Evolutionary conservation across 2,113 vertebrate genomes (phyloP).

Genomic region (Microtus pennsylvanicus): DNA sequence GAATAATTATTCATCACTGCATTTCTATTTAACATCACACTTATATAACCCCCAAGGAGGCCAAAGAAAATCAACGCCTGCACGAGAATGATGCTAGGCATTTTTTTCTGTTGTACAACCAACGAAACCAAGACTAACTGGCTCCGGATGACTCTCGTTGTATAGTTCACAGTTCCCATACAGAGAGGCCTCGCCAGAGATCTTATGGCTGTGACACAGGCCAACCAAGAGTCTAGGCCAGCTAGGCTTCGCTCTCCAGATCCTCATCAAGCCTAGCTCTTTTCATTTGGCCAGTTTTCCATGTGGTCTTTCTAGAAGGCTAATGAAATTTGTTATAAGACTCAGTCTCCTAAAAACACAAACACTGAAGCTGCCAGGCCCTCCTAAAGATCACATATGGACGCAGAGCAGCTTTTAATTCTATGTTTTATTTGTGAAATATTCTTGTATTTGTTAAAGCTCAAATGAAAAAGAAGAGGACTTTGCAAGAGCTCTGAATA

Average conservation of each 20-base stretch:
- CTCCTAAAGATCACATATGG: not conserved
- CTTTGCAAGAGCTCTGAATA: not conserved
- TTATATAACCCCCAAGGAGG: not conserved
- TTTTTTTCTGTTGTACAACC: constrained; percentile 24
- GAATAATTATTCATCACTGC: not conserved
- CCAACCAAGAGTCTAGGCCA: not conserved
- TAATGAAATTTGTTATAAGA: constrained; percentile 18
- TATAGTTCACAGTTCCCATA: constrained; percentile 1
- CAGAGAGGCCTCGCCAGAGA: not conserved
- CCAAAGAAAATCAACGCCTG: not conserved
- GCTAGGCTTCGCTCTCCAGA: not conserved
- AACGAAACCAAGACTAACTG: not conserved
- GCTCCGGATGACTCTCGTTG: not conserved
- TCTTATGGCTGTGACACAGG: not conserved
- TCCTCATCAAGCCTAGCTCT: not conserved
- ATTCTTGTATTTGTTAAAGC: not conserved
- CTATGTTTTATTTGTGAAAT: not conserved
- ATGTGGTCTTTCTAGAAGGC: not conserved
- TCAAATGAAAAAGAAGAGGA: constrained; percentile 18
- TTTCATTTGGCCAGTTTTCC: not conserved
- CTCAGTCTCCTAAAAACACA: constrained; percentile 22
- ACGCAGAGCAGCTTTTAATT: constrained; percentile 27
- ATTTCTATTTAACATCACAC: not conserved
- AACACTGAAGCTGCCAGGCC: not conserved
- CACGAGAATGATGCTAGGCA: not conserved